A percentile compares a stretch with the other conserved stretches of the same genome.
Conservation (phyloP, 2,888 invertebrate species). For the Deroplatys truncata region DNA sequence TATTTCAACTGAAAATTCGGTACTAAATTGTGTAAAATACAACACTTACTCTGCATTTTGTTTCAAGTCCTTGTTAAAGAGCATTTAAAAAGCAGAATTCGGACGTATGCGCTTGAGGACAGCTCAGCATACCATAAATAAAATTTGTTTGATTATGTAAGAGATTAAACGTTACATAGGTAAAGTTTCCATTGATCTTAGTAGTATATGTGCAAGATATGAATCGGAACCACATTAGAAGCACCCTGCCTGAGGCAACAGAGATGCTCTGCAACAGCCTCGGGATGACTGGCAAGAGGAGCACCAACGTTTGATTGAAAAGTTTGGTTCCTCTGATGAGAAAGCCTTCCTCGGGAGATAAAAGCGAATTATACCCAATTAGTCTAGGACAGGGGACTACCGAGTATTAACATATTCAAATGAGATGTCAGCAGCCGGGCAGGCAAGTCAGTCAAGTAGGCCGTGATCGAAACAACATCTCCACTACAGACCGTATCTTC, state of each 20-base stretch:
- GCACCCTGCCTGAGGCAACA: background rate
- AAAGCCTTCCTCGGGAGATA: background rate
- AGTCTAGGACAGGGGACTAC: background rate
- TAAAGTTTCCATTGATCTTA: background rate
- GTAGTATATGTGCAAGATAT: background rate
- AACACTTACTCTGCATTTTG: too few species aligned
- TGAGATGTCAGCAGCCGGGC: slow-evolving; percentile 4
- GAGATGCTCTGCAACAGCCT: background rate
- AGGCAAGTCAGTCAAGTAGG: slow-evolving; percentile 1
- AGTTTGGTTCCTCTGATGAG: background rate
- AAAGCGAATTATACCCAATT: background rate
- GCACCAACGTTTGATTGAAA: background rate
- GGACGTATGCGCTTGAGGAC: too few species aligned
- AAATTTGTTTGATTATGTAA: background rate
- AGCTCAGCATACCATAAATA: too few species aligned
- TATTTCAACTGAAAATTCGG: too few species aligned
- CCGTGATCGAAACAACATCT: background rate
- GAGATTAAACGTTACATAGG: background rate
- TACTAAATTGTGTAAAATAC: too few species aligned
- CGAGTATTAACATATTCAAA: slow-evolving; percentile 21
- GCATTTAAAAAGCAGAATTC: too few species aligned
- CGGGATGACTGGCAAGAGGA: background rate
- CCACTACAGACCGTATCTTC: background rate
- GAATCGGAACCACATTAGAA: background rate
- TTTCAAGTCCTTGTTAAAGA: too few species aligned